Conservation (phyloP, 2,113 vertebrate genomes). For the Uria lomvia region DNA sequence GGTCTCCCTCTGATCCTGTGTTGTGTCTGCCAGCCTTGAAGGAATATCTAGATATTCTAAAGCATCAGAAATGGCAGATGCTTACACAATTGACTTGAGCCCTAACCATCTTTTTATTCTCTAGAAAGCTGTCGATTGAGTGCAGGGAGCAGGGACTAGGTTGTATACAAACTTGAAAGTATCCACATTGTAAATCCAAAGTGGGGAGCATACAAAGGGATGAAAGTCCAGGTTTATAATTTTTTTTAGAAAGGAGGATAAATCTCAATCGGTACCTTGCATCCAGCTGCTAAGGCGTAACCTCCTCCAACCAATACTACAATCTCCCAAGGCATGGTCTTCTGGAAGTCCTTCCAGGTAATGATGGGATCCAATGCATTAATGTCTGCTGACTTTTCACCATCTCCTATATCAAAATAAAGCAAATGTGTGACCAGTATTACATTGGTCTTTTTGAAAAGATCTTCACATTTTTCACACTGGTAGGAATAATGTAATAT, state of each 20-base stretch:
- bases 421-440: neutral
- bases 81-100: neutral
- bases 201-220: neutral
- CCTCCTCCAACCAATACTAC: conserved; percentile 98
- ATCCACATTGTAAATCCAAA: neutral
- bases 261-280: conserved; percentile 81
- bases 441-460: neutral
- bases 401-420: conserved; percentile 34
- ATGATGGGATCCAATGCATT: conserved; percentile 86
- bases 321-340: conserved; percentile 98
- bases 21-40: neutral
- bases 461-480: neutral
- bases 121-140: neutral
- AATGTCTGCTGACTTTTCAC: conserved; percentile 33
- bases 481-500: neutral
- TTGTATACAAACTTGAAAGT: neutral
- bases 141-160: neutral
- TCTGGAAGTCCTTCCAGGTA: conserved; percentile 98
- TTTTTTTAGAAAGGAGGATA: neutral
- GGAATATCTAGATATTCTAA: neutral
- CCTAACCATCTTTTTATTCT: neutral
- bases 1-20: neutral
- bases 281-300: conserved; percentile 94
- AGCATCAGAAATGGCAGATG: neutral
- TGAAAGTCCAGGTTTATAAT: neutral